A percentile compares a stretch with the other conserved stretches of the same genome.
These are phyloP conservation scores for Xestia c-nigrum DNA, from an alignment of 2,888 invertebrate genomes.

Conservation along the genomic window DNA sequence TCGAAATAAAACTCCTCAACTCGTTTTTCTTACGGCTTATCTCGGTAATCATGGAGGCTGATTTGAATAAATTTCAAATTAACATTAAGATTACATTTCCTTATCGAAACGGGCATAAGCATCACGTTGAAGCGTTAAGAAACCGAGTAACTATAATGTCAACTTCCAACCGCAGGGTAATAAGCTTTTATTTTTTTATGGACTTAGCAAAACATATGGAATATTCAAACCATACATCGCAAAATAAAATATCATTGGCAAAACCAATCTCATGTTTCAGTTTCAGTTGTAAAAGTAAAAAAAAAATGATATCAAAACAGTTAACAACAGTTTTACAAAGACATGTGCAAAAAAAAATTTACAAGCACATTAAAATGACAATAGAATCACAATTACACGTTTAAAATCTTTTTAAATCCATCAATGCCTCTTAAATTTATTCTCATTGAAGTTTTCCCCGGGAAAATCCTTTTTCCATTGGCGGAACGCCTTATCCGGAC, in stretches of 20 bases:
- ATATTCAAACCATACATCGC: neutral
- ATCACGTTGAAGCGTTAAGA: conserved; percentile 41
- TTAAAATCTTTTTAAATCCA: conserved; percentile 70
- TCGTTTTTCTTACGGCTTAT: conserved; percentile 59
- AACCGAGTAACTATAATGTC: conserved; percentile 28
- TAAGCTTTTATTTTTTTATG: neutral
- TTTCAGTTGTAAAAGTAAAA: neutral
- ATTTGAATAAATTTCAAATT: conserved; percentile 63
- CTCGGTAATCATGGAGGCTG: conserved; percentile 37
- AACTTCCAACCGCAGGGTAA: conserved; percentile 14
- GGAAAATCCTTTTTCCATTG: conserved; percentile 83
- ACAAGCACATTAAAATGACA: conserved; percentile 22
- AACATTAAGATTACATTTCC: conserved; percentile 62
- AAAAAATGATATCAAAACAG: neutral
- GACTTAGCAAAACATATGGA: neutral
- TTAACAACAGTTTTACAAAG: neutral
- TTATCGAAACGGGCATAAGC: conserved; percentile 59
- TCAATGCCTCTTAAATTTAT: conserved; percentile 79
- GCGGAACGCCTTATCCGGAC: conserved; percentile 78
- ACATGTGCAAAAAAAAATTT: conserved; percentile 12
- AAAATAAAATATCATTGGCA: neutral
- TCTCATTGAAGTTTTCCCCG: conserved; percentile 76
- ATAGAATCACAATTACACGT: conserved; percentile 63
- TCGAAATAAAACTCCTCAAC: conserved; percentile 40
- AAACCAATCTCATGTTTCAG: neutral